phyloP scores from a whole-genome alignment of 2,113 vertebrate species.

The Synodontis membranacea region DNA sequence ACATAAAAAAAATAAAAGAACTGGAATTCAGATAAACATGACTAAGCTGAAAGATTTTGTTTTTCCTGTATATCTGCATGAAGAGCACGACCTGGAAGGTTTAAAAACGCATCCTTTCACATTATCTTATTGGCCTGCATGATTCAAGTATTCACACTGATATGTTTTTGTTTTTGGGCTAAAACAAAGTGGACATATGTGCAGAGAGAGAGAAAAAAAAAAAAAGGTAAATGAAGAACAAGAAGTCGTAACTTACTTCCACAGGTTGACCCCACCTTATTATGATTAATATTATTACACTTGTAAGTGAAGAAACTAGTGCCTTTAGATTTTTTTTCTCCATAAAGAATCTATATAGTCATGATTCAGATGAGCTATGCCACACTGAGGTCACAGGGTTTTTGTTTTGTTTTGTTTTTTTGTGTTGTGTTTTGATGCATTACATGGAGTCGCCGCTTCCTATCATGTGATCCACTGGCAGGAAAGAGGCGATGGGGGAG shows the following conservation, averaged over 20 bases:
- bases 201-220: slow-evolving; percentile 76
- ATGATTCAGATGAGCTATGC: slow-evolving; percentile 64
- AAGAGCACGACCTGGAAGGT: slow-evolving; percentile 95
- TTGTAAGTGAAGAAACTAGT: slow-evolving; percentile 87
- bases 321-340: slow-evolving; percentile 74
- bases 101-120: slow-evolving; percentile 99
- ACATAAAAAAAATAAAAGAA: slow-evolving; percentile 68
- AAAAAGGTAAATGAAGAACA: slow-evolving; percentile 42
- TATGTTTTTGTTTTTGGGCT: slow-evolving; percentile 92
- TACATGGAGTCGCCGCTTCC: slow-evolving; percentile 93
- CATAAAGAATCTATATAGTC: slow-evolving; percentile 52
- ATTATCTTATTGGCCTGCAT: slow-evolving; percentile 99
- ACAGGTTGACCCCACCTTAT: slow-evolving; percentile 82
- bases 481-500: slow-evolving; percentile 93
- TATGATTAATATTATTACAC: slow-evolving; percentile 63
- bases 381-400: slow-evolving; percentile 82
- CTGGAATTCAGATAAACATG: slow-evolving; percentile 86
- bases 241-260: slow-evolving; percentile 90
- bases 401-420: slow-evolving; percentile 60
- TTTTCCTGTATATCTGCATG: slow-evolving; percentile 75
- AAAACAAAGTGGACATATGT: slow-evolving; percentile 99
- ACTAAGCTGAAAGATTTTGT: slow-evolving; percentile 79
- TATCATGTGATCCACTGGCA: slow-evolving; percentile 95
- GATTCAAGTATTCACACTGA: slow-evolving; percentile 99
- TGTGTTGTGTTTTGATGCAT: slow-evolving; percentile 73